Base-by-base conservation (phyloP, 2,113 vertebrate species). In the Colinus virginianus region DNA sequence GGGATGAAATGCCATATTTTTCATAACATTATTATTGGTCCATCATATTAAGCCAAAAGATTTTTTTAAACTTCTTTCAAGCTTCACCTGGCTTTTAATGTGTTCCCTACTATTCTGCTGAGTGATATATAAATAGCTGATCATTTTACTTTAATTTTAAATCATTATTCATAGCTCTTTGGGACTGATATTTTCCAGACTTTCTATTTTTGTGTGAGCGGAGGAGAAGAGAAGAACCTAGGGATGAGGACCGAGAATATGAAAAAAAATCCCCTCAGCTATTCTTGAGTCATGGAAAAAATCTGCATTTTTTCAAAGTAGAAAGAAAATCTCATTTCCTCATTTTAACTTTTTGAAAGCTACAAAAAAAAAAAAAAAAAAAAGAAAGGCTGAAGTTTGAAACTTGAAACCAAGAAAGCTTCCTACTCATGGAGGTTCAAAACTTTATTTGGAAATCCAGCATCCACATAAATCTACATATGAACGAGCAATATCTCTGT, bases 201-300 rank as follows among this genome's bases (percentile, higher is more conserved):
- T 88, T 90, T 74, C 55, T 91, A 42, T 74, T 84, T 92, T 89
- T 92, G 9, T 77, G 13, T 85, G 63, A 91, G 75, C 91, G 63
- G 59, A 74, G 72, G 45, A 58, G 53, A 23, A 62, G 43, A 88
- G 63, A 68, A 0, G 5, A 76, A 11, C 28, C 49, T 61, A 40
- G 67, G 51, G 67, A 90, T 28, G 36, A 78, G 25, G 61, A 88
- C 22, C 82, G 28, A 71, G n/a, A 79, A 77, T 61, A 32, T 83
- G 88, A 87, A 88, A 92, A 59, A 81, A 87, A 77, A 84, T 42
- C 25, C 34, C 38, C 61, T 48, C 17, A 61, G 46, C 56, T 95
- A 22, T 83, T 90, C 32, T 80, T 83, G 21, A 87, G 43, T 82
- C 67, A 63, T 3, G 38, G 61, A 38, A 83, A 90, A 84, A 48